These are phyloP conservation scores for Eulemur rufifrons DNA, from an alignment of 2,113 vertebrate genomes.

Conservation along the genomic window DNA sequence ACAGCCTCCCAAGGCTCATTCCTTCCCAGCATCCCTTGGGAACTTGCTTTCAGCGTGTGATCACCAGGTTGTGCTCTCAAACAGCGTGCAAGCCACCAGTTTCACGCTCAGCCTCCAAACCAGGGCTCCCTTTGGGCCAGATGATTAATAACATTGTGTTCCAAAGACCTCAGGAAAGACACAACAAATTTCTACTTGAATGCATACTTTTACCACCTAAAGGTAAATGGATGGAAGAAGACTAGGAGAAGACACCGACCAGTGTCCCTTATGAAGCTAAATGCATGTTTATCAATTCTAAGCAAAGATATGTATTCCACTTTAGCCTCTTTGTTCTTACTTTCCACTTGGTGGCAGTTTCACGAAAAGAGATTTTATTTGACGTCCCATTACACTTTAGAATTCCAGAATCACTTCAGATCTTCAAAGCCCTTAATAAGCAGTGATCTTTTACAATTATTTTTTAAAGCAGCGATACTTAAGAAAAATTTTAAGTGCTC, in stretches of 20 bases:
- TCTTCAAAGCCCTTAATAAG: background rate
- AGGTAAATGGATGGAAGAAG: background rate
- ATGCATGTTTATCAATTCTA: background rate
- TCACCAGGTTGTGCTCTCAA: background rate
- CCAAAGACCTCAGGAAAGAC: background rate
- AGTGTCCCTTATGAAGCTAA: background rate
- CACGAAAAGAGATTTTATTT: background rate
- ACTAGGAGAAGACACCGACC: background rate
- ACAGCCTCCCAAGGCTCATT: background rate
- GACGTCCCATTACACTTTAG: background rate
- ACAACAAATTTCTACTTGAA: background rate
- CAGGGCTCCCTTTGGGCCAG: background rate
- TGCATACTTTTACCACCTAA: background rate
- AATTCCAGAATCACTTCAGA: background rate
- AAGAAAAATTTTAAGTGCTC: background rate
- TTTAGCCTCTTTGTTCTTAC: background rate
- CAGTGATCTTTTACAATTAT: background rate
- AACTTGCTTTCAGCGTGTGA: background rate
- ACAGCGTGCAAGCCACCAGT: background rate
- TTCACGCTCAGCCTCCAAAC: background rate
- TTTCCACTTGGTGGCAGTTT: background rate
- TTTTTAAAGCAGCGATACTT: background rate
- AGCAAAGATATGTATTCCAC: background rate
- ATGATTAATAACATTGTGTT: background rate
- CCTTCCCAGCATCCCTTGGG: background rate